Percentiles rank a stretch among this genome's conserved stretches.
These are phyloP conservation scores for Zeugodacus cucurbitae DNA, from an alignment of 1,140 invertebrate genomes.

Conservation along the genomic window DNA sequence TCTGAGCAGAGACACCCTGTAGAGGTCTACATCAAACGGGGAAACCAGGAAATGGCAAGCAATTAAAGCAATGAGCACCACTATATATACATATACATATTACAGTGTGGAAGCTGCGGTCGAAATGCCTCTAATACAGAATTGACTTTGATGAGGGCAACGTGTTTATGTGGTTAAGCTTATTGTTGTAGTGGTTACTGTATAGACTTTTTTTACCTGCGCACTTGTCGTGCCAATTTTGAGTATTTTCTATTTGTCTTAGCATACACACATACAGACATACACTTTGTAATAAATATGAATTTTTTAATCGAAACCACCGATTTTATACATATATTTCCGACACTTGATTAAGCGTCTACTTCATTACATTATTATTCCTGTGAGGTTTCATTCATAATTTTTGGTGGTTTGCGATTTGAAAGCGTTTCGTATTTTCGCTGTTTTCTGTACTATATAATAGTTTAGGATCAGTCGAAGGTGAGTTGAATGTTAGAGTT, in stretches of 20 bases:
- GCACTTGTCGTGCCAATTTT: neutral
- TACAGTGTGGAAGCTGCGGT: conserved; percentile 19
- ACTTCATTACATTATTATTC: neutral
- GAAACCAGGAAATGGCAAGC: conserved; percentile 63
- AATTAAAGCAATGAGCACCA: conserved; percentile 63
- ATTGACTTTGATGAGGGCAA: neutral
- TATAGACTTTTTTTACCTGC: neutral
- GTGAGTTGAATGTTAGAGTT: neutral
- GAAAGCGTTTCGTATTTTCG: too few relatives aligned
- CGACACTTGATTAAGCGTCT: neutral
- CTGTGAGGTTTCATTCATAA: neutral
- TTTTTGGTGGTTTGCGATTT: neutral
- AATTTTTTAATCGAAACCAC: too few relatives aligned
- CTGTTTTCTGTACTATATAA: too few relatives aligned
- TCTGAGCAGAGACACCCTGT: neutral
- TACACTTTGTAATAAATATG: too few relatives aligned
- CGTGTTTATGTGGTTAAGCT: neutral
- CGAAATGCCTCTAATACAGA: too few relatives aligned
- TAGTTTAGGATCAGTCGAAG: too few relatives aligned
- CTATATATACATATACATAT: neutral
- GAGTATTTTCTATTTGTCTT: neutral
- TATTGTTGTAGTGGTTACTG: too few relatives aligned
- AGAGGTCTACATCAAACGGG: conserved; percentile 58
- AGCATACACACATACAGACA: too few relatives aligned
- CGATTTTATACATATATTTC: neutral